Evolutionary conservation across 1,140 invertebrate genomes (phyloP).

Genomic region (Daktulosphaira vitifoliae): DNA sequence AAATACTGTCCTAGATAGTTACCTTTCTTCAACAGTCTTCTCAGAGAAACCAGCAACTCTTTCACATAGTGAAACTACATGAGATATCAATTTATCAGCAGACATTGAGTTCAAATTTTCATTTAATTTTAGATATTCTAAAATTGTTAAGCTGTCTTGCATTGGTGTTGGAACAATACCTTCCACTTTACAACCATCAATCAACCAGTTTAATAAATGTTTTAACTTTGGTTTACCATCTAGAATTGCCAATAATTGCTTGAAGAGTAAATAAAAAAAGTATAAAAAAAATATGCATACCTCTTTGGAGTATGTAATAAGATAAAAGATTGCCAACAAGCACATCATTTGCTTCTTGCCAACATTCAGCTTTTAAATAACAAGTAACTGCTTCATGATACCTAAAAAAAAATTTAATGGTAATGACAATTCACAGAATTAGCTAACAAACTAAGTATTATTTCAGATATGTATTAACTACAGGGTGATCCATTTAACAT

Average conservation of each 20-base stretch:
- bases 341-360: constrained; percentile 27
- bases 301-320: constrained; percentile 15
- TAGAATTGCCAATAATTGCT: background rate
- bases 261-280: background rate
- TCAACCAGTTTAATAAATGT: constrained; percentile 9
- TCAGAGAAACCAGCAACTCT: constrained; percentile 3
- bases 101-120: constrained; percentile 6
- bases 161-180: background rate
- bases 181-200: constrained; percentile 14
- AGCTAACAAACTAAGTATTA: no score
- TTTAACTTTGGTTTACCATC: constrained; percentile 8
- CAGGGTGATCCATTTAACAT: no score
- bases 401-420: no score
- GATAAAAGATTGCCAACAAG: constrained; percentile 12
- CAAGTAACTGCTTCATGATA: constrained; percentile 20
- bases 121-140: constrained; percentile 24
- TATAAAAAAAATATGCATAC: no score
- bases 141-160: constrained; percentile 9
- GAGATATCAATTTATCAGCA: background rate
- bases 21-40: constrained; percentile 1
- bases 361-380: constrained; percentile 28
- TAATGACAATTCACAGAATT: no score
- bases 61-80: constrained; percentile 13
- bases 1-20: no score
- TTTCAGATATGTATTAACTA: no score